phyloP scores from a whole-genome alignment of 2,797 vertebrate genomes.

The Chloroceryle amazona region DNA sequence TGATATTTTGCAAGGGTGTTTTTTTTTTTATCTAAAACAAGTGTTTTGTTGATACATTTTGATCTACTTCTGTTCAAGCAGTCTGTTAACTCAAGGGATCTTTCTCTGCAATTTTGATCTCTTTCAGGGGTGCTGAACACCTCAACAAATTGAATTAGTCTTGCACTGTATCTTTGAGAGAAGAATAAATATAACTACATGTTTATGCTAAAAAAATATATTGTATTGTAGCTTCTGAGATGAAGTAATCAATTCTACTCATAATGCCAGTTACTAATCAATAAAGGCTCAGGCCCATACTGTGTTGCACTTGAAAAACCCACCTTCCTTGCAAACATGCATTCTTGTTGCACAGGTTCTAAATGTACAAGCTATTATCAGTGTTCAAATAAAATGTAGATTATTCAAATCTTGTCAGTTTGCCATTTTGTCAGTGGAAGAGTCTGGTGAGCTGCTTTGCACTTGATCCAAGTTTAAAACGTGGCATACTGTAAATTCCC shows the following conservation, averaged over 20 bases:
- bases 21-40: background rate
- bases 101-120: background rate
- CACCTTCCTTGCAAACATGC: background rate
- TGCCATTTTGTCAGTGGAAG: background rate
- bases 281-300: background rate
- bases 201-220: background rate
- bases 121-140: background rate
- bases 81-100: background rate
- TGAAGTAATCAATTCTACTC: background rate
- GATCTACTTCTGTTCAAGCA: conserved; percentile 20
- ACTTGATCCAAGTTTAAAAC: background rate
- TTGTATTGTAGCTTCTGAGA: conserved; percentile 2
- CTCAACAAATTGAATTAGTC: background rate
- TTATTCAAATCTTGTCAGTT: background rate
- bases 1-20: background rate
- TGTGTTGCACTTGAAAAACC: background rate
- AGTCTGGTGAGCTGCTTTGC: background rate
- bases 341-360: background rate
- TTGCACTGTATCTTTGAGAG: background rate
- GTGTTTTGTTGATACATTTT: conserved; percentile 12
- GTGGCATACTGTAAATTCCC: background rate
- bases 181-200: background rate
- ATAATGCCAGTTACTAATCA: background rate
- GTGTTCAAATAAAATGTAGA: conserved; percentile 61
- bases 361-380: background rate